phyloP scores from a whole-genome alignment of 2,888 invertebrate genomes.

The Idaea biselata region DNA sequence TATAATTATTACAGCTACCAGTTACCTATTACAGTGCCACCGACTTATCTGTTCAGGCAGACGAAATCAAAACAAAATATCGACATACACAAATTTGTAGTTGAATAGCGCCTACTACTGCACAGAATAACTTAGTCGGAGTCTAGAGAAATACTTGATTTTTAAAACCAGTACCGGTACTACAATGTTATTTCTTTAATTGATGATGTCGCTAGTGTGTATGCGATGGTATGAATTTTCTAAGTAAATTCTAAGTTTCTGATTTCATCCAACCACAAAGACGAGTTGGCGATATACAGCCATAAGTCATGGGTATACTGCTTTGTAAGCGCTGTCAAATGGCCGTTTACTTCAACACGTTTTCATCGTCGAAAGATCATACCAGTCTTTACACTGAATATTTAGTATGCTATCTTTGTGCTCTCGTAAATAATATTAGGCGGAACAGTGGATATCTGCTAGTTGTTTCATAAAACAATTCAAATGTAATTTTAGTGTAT shows the following conservation, averaged over 20 bases:
- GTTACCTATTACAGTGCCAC: background rate
- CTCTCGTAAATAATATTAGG: no score
- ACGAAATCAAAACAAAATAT: no score
- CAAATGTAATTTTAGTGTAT: background rate
- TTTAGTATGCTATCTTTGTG: background rate
- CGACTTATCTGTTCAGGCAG: no score
- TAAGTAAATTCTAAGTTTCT: background rate
- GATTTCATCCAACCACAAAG: background rate
- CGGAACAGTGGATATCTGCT: background rate
- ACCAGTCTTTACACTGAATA: background rate
- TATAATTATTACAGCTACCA: background rate
- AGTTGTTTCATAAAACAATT: background rate
- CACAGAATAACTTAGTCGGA: no score
- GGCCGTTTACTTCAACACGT: background rate
- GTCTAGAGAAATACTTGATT: background rate
- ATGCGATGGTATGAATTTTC: background rate
- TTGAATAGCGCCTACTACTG: no score
- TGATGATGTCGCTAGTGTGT: background rate
- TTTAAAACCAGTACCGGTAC: background rate
- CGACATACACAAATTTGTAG: no score
- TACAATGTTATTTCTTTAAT: background rate
- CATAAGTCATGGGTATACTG: background rate
- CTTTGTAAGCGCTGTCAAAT: background rate
- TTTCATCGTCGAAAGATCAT: background rate
- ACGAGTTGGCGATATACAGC: background rate